phyloP scores from a whole-genome alignment of 2,797 vertebrate genomes.

The Pantherophis alleghaniensis region DNA sequence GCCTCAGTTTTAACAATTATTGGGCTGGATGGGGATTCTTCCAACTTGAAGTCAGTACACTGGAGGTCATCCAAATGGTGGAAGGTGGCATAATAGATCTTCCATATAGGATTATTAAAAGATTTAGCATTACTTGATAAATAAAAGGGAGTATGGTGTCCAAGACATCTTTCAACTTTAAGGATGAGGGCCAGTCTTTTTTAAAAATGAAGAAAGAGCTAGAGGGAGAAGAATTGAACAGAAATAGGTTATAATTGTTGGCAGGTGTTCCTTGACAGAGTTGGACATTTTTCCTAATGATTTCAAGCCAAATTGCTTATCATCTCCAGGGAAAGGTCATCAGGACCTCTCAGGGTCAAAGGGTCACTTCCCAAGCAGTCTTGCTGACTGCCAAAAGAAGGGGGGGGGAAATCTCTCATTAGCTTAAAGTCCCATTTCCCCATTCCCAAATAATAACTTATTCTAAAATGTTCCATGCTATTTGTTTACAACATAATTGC shows the following conservation, averaged over 20 bases:
- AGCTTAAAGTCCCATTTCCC: constrained; percentile 1
- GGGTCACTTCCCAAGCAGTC: constrained; percentile 30
- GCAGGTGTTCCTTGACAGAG: constrained; percentile 31
- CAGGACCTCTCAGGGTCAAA: constrained; percentile 21
- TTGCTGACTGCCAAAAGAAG: not conserved
- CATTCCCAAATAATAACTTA: constrained; percentile 5
- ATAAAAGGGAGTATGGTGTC: not conserved
- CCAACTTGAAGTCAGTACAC: not conserved
- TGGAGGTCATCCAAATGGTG: not conserved
- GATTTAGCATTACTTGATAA: not conserved
- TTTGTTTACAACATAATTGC: not conserved
- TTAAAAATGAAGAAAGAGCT: not conserved
- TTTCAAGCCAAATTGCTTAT: constrained; percentile 12
- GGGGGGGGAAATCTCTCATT: not conserved
- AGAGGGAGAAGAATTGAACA: not conserved
- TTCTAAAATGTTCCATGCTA: not conserved
- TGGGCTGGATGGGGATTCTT: not conserved
- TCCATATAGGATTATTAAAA: not conserved
- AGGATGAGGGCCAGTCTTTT: not conserved
- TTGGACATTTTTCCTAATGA: constrained; percentile 29
- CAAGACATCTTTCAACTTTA: not conserved
- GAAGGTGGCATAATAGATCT: not conserved
- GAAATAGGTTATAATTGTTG: constrained; percentile 30
- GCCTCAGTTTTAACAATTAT: not conserved
- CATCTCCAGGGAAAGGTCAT: constrained; percentile 17